phyloP scores from a whole-genome alignment of 2,797 vertebrate genomes.

The Rhabdomys pumilio region DNA sequence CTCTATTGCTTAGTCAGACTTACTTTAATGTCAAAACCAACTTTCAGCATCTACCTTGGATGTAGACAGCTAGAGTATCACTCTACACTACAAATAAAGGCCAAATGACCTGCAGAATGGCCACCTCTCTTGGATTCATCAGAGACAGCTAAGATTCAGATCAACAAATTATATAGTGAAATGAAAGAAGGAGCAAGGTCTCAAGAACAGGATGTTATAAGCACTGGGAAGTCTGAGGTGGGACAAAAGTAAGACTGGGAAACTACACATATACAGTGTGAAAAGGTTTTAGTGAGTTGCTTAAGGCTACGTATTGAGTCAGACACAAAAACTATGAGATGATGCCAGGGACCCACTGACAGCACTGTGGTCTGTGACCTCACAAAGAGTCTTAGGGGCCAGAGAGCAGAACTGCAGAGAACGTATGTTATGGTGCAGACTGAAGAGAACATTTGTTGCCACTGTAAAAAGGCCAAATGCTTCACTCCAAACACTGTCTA shows the following conservation, averaged over 20 bases:
- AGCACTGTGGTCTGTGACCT: neutral
- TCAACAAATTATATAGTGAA: neutral
- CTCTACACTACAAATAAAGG: neutral
- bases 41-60: neutral
- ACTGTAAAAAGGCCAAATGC: neutral
- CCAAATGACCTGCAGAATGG: neutral
- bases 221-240: neutral
- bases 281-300: neutral
- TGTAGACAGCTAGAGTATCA: neutral
- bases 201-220: neutral
- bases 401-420: neutral
- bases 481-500: neutral
- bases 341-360: neutral
- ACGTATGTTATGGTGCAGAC: neutral
- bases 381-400: neutral
- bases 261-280: neutral
- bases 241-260: neutral
- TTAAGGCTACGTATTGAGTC: neutral
- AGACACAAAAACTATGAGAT: neutral
- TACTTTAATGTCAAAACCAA: slow-evolving; percentile 43
- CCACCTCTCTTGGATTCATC: too few species aligned
- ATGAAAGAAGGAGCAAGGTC: neutral
- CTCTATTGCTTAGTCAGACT: neutral
- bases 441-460: neutral
- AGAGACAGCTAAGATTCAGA: neutral